These are phyloP conservation scores for Pristiophorus japonicus DNA, from an alignment of 2,113 vertebrate genomes.

Conservation along the genomic window DNA sequence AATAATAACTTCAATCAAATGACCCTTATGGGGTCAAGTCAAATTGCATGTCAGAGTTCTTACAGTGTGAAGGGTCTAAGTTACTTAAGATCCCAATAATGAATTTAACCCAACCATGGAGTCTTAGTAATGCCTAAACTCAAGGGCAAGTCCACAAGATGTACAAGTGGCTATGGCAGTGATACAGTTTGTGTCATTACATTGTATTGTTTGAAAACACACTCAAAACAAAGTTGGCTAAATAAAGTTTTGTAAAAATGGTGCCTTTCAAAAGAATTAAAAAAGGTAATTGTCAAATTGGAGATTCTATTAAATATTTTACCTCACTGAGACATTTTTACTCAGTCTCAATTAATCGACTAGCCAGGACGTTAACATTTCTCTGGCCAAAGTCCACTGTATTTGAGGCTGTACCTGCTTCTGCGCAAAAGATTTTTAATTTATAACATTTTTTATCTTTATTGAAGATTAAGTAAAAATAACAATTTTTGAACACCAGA, in stretches of 20 bases:
- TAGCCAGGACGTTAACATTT: background rate
- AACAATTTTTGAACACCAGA: background rate
- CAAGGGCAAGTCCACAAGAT: background rate
- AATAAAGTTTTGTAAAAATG: background rate
- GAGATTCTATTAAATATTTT: background rate
- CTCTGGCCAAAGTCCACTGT: background rate
- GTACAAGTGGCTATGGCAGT: background rate
- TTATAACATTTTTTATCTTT: background rate
- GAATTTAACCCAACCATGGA: background rate
- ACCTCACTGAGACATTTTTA: background rate
- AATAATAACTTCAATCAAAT: background rate
- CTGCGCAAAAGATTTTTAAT: background rate
- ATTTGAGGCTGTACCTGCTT: background rate
- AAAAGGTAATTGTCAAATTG: background rate
- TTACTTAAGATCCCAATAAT: background rate
- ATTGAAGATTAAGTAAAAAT: background rate
- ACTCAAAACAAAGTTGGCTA: background rate
- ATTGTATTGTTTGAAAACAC: background rate
- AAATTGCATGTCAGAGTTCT: background rate
- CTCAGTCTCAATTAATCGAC: background rate
- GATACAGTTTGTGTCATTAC: background rate
- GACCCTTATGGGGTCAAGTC: background rate
- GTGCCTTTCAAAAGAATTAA: background rate
- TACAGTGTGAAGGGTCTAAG: background rate
- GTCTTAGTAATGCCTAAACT: background rate